Evolutionary conservation across 53 echinoderm and acorn worm species (phyloP).

Genomic region (Echinarachnius parma): DNA sequence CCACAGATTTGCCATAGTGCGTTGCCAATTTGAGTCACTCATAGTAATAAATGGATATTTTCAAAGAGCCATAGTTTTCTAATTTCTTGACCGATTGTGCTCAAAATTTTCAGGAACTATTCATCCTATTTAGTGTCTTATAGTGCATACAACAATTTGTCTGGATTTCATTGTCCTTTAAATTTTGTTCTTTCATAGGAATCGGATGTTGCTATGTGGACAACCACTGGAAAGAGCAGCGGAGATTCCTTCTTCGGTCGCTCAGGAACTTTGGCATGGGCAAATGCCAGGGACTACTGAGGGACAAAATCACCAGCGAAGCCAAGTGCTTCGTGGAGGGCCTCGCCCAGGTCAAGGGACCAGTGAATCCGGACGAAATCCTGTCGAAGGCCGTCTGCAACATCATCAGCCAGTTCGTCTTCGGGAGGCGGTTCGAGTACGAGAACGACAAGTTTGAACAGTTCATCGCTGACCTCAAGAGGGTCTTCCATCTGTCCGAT

Average conservation of each 20-base stretch:
- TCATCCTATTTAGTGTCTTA: too few relatives aligned
- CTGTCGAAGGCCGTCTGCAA: constrained; percentile 29
- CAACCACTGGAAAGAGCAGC: constrained; percentile 65
- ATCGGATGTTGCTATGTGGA: constrained; percentile 45
- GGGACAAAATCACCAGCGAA: constrained; percentile 21
- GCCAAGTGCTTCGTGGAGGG: neutral
- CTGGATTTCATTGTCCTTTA: too few relatives aligned
- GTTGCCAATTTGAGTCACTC: too few relatives aligned
- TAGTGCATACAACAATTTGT: too few relatives aligned
- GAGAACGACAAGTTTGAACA: constrained; percentile 23
- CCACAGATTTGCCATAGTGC: too few relatives aligned
- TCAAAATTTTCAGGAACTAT: too few relatives aligned
- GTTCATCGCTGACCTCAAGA: constrained; percentile 31
- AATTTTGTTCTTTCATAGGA: constrained; percentile 10
- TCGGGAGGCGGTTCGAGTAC: constrained; percentile 56
- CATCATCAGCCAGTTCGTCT: constrained; percentile 48
- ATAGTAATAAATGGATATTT: too few relatives aligned
- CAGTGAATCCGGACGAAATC: constrained; percentile 23
- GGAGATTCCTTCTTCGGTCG: constrained; percentile 44
- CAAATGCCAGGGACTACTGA: constrained; percentile 22
- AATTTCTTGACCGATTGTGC: too few relatives aligned
- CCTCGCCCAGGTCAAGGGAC: neutral
- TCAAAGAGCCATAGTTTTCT: too few relatives aligned
- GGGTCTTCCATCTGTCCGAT: constrained; percentile 33
- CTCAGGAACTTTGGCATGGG: constrained; percentile 52